Evolutionary conservation across 2,113 vertebrate genomes (phyloP).

Genomic region (Onychostruthus taczanowskii): DNA sequence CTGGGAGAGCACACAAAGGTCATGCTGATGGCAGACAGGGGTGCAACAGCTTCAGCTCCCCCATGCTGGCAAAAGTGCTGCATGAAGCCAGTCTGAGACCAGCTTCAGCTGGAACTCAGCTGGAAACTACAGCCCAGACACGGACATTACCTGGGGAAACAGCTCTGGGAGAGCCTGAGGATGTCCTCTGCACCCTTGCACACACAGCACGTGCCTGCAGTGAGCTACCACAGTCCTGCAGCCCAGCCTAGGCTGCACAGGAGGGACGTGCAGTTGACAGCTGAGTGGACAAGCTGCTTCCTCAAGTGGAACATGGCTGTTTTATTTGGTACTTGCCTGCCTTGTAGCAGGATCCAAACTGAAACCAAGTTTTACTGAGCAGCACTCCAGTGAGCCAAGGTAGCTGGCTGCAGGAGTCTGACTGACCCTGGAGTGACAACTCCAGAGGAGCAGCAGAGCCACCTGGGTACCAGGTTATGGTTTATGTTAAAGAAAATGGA

Average conservation of each 20-base stretch:
- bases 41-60: not conserved
- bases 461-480: not conserved
- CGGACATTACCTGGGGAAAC: not conserved
- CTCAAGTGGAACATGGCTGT: accelerated
- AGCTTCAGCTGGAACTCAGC: not conserved
- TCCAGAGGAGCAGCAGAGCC: not conserved
- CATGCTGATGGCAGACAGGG: not conserved
- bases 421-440: not conserved
- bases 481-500: not conserved
- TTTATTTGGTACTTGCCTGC: not conserved
- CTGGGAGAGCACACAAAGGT: not conserved
- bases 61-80: not conserved
- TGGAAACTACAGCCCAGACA: not conserved
- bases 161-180: not conserved
- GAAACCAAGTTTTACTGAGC: not conserved
- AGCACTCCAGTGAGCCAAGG: not conserved
- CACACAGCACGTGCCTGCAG: not conserved
- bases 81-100: not conserved
- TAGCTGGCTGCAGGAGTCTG: not conserved
- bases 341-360: not conserved
- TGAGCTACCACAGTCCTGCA: not conserved
- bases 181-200: not conserved
- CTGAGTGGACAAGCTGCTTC: not conserved
- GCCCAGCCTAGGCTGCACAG: not conserved
- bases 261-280: not conserved